These are phyloP conservation scores for Ceratotherium simum DNA, from an alignment of 2,113 vertebrate species.

Conservation along the genomic window DNA sequence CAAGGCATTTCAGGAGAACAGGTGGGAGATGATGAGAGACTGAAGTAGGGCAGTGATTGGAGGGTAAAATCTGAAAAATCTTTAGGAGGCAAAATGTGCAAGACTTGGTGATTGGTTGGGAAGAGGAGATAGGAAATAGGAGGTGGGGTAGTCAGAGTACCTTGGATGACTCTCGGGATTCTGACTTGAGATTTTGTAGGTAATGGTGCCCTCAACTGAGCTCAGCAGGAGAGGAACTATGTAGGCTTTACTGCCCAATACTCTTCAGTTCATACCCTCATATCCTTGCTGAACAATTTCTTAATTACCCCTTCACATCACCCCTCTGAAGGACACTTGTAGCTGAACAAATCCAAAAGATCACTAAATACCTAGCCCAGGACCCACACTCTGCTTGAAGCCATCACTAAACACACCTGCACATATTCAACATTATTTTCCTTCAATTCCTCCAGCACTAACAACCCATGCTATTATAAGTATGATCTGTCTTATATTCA, in stretches of 20 bases:
- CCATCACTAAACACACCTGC: neutral
- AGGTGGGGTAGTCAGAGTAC: accelerated
- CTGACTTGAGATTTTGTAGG: neutral
- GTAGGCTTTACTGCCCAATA: neutral
- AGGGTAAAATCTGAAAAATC: neutral
- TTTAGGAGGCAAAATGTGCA: neutral
- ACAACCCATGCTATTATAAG: too few relatives aligned
- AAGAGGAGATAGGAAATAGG: accelerated
- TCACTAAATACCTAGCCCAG: neutral
- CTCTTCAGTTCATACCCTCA: neutral
- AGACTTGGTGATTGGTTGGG: neutral
- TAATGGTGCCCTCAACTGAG: neutral
- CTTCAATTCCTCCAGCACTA: neutral
- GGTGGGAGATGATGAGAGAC: neutral
- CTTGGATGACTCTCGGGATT: neutral
- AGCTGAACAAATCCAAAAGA: neutral
- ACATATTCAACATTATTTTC: too few relatives aligned
- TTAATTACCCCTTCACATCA: neutral
- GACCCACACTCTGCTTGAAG: neutral
- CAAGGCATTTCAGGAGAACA: neutral
- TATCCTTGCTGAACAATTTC: neutral
- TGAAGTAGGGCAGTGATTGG: neutral
- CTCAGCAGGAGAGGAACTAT: accelerated
- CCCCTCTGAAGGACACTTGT: neutral
- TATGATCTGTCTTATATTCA: neutral